Evolutionary conservation across 2,888 invertebrate species (phyloP), one percentile per base, ranked within the genome.

Genomic region (Gymnocheta viridis): DNA sequence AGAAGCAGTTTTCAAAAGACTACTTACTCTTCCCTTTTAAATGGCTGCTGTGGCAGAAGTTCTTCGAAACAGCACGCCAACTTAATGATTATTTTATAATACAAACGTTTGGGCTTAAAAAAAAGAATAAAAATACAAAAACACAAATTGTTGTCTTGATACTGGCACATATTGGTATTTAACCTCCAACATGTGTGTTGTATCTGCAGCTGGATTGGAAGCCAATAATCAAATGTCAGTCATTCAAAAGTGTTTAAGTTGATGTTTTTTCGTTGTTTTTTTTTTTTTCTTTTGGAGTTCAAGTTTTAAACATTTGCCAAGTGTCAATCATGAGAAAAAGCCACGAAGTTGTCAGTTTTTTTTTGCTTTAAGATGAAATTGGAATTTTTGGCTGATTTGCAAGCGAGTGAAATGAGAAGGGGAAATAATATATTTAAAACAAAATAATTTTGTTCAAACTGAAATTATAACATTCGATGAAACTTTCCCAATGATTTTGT

Each of bases 141-240:
- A 66, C 17, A n/a, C 0, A 62, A 73, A 58, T 58, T 35, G 41
- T 56, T 62, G 54, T 24, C 54, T 76, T 76, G 70, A 10, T 70
- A 19, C 38, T 66, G 24, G 19, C 22, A 27, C 41, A 54, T 72
- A 79, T 72, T 79, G 79, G 44, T 54, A 69, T 62, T 82, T 74
- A 62, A 64, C 77, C 79, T 77, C 60, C 51, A 72, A 78, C 82
- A 82, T 77, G 29, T 82, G 79, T 82, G 69, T 56, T 69, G 49
- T 51, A 19, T 64, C 58, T 58, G 14, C 22, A 87, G 87, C 86
- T 88, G 87, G 87, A 91, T 91, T 91, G 91, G 91, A 91, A 91
- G 91, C 91, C 91, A 91, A 91, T 91, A 91, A 91, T 91, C 91
- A 91, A 91, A 91, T 91, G 91, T 90, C 91, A 91, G 91, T 87